Base-by-base conservation (phyloP, 2,888 invertebrate genomes). In the Atethmia centrago region DNA sequence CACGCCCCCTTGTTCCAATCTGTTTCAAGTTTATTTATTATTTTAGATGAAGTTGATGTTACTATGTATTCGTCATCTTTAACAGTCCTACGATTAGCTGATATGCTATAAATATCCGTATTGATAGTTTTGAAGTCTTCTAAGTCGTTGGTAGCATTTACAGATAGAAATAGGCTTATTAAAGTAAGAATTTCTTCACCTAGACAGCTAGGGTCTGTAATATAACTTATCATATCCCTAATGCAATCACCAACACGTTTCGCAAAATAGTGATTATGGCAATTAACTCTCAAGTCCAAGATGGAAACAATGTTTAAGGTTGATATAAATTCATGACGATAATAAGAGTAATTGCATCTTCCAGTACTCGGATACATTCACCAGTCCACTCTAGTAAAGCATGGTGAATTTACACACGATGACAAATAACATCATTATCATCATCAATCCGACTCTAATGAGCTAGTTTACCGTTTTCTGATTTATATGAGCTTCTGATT, bases 11-110 rank as follows among this genome's bases (percentile, higher is more conserved):
- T 67, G 65, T 71, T 59, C 71, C 40, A 68, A 74, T 72, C 63
- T 62, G 67, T 77, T 79, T 77, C 76, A 79, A 86, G 80, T 78
- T 82, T 69, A 83, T 76, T 66, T 67, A 74, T 71, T 59, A 64
- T 16, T 49, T 47, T 14, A 14, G 31, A 64, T 31, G 5, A 61
- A 51, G 42, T 68, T 75, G 14, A 21, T 59, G 25, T 53, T 28
- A 40, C 31, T 55, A 5, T 36, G n/a, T 28, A 51, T 45, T 58
- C 2, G 14, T 28, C 12, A 3, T 36, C 16, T 10, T 21, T 21
- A 40, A 5, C 36, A 9, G 25, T 42, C 36, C 2, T 40, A 55
- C 3, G 10, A n/a, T 70, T 4, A 40, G 0, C 14, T 36, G 36
- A 36, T 36, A 36, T 4, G 36, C 36, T 36, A 36, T 36, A 36